Evolutionary conservation across 1,140 invertebrate species (phyloP).

Genomic region (Zaprionus davidi): DNA sequence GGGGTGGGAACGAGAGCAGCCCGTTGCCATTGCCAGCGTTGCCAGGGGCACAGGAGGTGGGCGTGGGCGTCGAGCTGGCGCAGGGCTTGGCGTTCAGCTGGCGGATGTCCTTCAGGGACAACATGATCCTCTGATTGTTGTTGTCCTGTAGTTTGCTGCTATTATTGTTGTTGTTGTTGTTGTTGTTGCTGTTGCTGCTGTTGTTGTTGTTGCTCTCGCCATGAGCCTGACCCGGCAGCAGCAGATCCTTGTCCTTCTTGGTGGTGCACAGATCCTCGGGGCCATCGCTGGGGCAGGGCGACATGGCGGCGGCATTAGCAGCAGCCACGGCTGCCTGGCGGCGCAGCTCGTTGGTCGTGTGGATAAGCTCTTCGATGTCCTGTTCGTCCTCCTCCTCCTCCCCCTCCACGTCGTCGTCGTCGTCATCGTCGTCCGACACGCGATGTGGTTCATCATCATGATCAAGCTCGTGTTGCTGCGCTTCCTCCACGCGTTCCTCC

Average conservation of each 20-base stretch:
- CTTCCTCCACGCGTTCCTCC: slow-evolving; percentile 9
- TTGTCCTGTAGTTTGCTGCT: slow-evolving; percentile 81
- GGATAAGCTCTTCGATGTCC: slow-evolving; percentile 81
- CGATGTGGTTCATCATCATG: slow-evolving; percentile 15
- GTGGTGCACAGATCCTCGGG: slow-evolving; percentile 85
- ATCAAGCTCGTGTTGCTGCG: slow-evolving; percentile 27
- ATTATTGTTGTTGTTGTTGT: slow-evolving; percentile 75
- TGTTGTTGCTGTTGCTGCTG: slow-evolving; percentile 53
- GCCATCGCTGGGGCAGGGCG: slow-evolving; percentile 68
- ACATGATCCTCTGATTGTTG: slow-evolving; percentile 82
- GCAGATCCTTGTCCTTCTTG: slow-evolving; percentile 72
- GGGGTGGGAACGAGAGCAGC: slow-evolving; percentile 60
- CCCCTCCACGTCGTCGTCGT: neutral
- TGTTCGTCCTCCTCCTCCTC: slow-evolving; percentile 69
- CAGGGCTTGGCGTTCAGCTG: slow-evolving; percentile 79
- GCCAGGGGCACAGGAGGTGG: slow-evolving; percentile 48
- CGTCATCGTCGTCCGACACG: slow-evolving; percentile 12
- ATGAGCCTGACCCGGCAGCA: slow-evolving; percentile 21
- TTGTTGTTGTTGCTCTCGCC: slow-evolving; percentile 6
- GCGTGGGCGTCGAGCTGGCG: slow-evolving; percentile 67
- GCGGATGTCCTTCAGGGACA: slow-evolving; percentile 81
- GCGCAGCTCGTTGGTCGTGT: slow-evolving; percentile 76
- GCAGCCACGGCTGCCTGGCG: slow-evolving; percentile 68
- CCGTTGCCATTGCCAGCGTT: slow-evolving; percentile 57
- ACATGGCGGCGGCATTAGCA: slow-evolving; percentile 70